phyloP scores from a whole-genome alignment of 2,113 vertebrate species.

The Calypte anna region DNA sequence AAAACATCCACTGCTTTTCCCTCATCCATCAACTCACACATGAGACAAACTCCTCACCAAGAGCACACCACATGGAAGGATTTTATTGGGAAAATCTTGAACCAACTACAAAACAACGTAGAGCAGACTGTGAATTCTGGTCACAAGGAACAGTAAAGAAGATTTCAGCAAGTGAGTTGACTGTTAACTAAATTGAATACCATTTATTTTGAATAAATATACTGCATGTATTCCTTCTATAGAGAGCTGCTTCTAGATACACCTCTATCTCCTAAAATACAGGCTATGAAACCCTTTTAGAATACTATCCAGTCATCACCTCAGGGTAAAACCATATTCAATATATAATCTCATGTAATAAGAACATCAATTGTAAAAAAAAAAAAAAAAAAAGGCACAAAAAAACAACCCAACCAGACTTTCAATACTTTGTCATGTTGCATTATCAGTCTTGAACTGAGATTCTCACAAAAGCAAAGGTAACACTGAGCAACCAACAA shows the following conservation, averaged over 20 bases:
- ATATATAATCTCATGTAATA: not conserved
- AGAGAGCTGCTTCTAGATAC: not conserved
- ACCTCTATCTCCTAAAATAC: not conserved
- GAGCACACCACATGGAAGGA: not conserved
- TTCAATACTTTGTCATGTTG: not conserved
- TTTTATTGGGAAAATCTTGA: not conserved
- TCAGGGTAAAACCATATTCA: not conserved
- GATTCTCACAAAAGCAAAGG: not conserved
- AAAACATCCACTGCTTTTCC: too few species aligned
- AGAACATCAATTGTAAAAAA: not conserved
- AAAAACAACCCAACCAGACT: not conserved
- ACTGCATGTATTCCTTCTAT: not conserved
- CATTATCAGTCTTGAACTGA: not conserved
- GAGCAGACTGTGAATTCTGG: not conserved
- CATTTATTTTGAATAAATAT: not conserved
- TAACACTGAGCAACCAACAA: not conserved
- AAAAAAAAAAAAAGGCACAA: not conserved
- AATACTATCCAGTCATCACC: not conserved
- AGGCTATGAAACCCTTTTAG: not conserved
- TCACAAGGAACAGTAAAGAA: not conserved
- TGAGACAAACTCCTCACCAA: not conserved
- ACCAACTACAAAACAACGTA: not conserved
- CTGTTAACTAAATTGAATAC: not conserved
- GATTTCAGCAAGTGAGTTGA: not conserved
- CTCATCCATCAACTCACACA: not conserved